phyloP scores from a whole-genome alignment of 2,113 vertebrate species.

The Rhineura floridana region DNA sequence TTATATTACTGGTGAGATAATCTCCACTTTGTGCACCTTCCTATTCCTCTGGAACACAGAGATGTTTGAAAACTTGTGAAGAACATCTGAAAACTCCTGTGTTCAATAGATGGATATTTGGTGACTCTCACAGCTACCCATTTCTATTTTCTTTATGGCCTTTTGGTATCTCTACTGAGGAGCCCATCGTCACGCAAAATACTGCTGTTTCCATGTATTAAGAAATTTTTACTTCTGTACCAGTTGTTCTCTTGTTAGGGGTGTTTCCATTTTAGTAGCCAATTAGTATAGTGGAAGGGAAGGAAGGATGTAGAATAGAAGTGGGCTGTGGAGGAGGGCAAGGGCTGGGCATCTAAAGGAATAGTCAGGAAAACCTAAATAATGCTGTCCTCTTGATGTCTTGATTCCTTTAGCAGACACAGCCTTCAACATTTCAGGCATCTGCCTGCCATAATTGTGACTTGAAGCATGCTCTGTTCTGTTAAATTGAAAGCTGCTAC shows the following conservation, averaged over 20 bases:
- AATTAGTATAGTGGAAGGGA: background rate
- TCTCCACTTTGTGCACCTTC: background rate
- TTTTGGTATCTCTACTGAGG: background rate
- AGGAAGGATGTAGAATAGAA: background rate
- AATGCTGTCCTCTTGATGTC: background rate
- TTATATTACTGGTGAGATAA: slow-evolving; percentile 8
- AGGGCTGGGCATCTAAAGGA: background rate
- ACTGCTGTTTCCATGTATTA: too few relatives aligned
- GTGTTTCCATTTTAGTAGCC: background rate
- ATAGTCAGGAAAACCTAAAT: background rate
- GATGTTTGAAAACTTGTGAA: background rate
- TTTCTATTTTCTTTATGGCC: background rate
- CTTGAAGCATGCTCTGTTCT: background rate
- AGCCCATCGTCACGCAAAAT: background rate
- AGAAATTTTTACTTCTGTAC: background rate
- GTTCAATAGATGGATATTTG: background rate
- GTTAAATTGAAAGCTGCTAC: background rate
- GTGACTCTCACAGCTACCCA: background rate
- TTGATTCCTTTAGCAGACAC: background rate
- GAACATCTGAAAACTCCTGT: background rate
- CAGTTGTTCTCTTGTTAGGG: background rate
- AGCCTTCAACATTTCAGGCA: background rate
- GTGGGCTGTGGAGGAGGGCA: background rate
- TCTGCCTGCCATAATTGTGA: background rate
- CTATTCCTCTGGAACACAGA: background rate